A percentile compares a stretch with the other conserved stretches of the same genome.
These are phyloP conservation scores for Lithosia quadra DNA, from an alignment of 2,888 invertebrate species.

Conservation along the genomic window DNA sequence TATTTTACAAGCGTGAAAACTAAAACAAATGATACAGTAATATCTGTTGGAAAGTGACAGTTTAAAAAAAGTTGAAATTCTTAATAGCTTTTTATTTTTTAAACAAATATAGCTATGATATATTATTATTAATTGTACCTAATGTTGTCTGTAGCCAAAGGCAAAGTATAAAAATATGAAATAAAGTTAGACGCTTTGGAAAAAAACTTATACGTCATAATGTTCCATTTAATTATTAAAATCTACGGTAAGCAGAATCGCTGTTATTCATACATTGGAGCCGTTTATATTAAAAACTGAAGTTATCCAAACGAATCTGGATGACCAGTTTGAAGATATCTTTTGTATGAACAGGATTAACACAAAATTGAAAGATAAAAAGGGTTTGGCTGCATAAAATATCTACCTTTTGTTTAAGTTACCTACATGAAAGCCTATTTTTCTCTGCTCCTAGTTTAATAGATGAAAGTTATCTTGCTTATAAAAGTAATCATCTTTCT, in stretches of 20 bases:
- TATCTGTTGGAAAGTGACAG: background rate
- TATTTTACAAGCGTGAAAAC: background rate
- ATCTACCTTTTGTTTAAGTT: too few relatives aligned
- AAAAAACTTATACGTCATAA: background rate
- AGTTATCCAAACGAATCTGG: too few relatives aligned
- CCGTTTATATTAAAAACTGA: too few relatives aligned
- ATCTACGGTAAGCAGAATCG: background rate
- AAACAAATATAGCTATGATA: background rate
- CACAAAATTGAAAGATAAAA: too few relatives aligned
- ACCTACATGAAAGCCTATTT: too few relatives aligned
- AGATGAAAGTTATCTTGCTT: too few relatives aligned
- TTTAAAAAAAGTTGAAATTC: background rate
- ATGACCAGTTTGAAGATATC: too few relatives aligned
- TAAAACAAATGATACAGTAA: background rate
- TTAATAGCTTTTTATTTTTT: background rate
- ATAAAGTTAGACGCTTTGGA: background rate
- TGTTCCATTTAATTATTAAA: background rate
- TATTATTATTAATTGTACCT: background rate
- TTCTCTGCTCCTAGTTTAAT: too few relatives aligned
- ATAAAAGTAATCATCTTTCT: too few relatives aligned
- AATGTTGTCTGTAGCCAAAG: constrained; percentile 9
- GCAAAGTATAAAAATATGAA: background rate
- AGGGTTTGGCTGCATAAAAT: too few relatives aligned
- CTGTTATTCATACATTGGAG: background rate
- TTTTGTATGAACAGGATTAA: too few relatives aligned